Evolutionary conservation across 1,140 invertebrate species (phyloP), one percentile per base, ranked within the genome.

Genomic region (Steinernema feltiae): DNA sequence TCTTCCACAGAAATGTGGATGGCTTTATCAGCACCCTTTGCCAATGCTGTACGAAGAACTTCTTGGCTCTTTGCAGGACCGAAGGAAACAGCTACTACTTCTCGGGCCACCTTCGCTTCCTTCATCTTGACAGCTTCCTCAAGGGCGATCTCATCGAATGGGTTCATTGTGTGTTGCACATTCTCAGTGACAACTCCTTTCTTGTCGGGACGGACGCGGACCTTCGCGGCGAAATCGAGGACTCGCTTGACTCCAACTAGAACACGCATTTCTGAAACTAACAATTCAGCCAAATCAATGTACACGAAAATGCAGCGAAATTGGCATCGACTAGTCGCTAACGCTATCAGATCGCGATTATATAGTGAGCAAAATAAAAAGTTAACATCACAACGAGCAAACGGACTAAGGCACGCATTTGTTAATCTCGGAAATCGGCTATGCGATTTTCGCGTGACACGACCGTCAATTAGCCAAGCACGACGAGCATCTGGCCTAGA

Each of bases 151-250:
- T 99, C 96, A 90, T 99, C 96, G 87, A 99, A 99, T 0, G 97
- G 97, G 87, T 99, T 99, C 93, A 99, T 95, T 0, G 95, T 97
- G 88, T 99, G 96, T 87, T 99, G 99, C 0, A 99, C 93, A 3
- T 95, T 95, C 88, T 99, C 95, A 0, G 94, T 96, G 1, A 98
- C 91, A 1, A 99, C 96, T 1, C 95, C 96, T 75, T 90, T 91
- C 88, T 97, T 98, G 87, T 99, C 96, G 21, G 96, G 94, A 84
- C 97, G 97, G 0, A 99, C 95, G 77, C 95, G 92, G 79, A 98
- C 83, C 74, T 97, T 98, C n/a, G 98, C 96, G 73, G 96, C 96
- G 91, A 98, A 99, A 88, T 99, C 96, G 85, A 99, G 96, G 3
- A 98, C 96, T 90, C 96, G 90, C 88, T 99, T 99, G 69, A 94